Conservation (phyloP, 2,888 invertebrate genomes). For the Drosophila suboccidentalis region DNA sequence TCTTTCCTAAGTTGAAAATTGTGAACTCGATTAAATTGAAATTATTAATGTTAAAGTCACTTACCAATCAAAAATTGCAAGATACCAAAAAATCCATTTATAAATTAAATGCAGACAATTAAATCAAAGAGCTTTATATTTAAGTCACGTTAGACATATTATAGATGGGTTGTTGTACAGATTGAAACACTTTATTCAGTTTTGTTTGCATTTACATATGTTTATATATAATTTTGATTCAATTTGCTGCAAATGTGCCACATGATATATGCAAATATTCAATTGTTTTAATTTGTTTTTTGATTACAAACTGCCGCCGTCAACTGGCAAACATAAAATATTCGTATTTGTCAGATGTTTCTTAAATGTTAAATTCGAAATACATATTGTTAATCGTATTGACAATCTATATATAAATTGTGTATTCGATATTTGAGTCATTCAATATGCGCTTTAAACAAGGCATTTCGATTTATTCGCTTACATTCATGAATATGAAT, state of each 20-base stretch:
- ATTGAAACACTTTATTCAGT: constrained; percentile 50
- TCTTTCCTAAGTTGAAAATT: too few species aligned
- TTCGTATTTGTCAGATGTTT: constrained; percentile 44
- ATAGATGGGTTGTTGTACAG: constrained; percentile 14
- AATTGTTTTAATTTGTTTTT: constrained; percentile 22
- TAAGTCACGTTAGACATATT: not conserved
- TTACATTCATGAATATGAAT: constrained; percentile 55
- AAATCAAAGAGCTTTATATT: constrained; percentile 10
- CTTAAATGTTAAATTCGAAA: constrained; percentile 56
- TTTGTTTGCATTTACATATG: constrained; percentile 35
- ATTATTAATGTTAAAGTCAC: not conserved
- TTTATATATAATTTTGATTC: constrained; percentile 61
- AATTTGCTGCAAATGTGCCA: constrained; percentile 59
- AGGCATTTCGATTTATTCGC: constrained; percentile 38
- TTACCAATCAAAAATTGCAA: not conserved
- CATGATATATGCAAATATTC: constrained; percentile 52
- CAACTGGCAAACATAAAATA: constrained; percentile 34
- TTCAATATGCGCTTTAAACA: constrained; percentile 47
- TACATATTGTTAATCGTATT: constrained; percentile 40
- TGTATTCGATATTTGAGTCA: constrained; percentile 25
- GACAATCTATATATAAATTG: constrained; percentile 31
- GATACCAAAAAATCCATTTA: not conserved
- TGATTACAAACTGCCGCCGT: constrained; percentile 33
- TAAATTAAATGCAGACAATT: not conserved
- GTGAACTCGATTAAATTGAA: too few species aligned